Conservation (phyloP, 1,140 invertebrate species). For the Eufriesea mexicana region DNA sequence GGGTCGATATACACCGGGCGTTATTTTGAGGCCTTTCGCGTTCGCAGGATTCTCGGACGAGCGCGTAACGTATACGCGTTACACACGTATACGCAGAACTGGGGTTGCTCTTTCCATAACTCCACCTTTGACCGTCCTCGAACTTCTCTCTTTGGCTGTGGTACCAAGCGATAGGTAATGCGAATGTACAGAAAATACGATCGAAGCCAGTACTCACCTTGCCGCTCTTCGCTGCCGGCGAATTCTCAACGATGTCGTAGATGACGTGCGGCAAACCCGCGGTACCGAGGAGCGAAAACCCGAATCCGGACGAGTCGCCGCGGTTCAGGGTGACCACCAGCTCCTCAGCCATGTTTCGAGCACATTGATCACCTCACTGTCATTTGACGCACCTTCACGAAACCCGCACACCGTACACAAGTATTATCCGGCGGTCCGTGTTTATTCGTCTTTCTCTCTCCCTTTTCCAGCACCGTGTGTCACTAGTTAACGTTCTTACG, state of each 20-base stretch:
- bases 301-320: conserved; percentile 92
- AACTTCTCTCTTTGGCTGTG: conserved; percentile 9
- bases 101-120: conserved; percentile 6
- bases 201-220: conserved; percentile 86
- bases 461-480: conserved; percentile 19
- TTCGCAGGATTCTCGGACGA: conserved; percentile 36
- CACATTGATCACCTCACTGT: conserved; percentile 76
- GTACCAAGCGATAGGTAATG: neutral
- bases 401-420: conserved; percentile 46
- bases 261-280: conserved; percentile 94
- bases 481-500: conserved; percentile 41
- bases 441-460: conserved; percentile 40
- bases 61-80: neutral
- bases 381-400: conserved; percentile 67
- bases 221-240: conserved; percentile 93
- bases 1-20: conserved; percentile 66
- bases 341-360: conserved; percentile 91
- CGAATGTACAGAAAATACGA: neutral
- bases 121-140: conserved; percentile 25
- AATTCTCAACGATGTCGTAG: conserved; percentile 95
- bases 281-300: conserved; percentile 93
- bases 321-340: conserved; percentile 91
- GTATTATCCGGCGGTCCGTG: conserved; percentile 40
- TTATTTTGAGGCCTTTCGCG: conserved; percentile 53
- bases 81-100: neutral